Percentiles rank a stretch among this genome's conserved stretches.
Evolutionary conservation across 2,888 invertebrate species (phyloP).

Genomic region (Hybos culiciformis): DNA sequence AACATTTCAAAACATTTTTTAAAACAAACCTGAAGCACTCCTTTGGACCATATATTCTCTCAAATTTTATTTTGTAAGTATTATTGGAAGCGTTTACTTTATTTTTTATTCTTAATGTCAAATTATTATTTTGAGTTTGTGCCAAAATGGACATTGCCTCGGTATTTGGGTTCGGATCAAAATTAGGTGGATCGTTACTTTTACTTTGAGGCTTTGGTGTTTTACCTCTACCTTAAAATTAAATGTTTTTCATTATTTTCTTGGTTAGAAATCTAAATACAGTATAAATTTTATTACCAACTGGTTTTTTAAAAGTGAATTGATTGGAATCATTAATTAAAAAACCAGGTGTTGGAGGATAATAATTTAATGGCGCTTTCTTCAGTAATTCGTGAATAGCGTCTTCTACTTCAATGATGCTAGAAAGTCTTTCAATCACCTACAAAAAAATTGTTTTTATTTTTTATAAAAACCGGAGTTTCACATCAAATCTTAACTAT

Average conservation of each 20-base stretch:
- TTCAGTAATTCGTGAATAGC: too few species aligned
- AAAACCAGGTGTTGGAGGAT: slow-evolving; percentile 40
- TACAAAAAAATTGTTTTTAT: slow-evolving; percentile 6
- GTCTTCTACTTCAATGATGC: slow-evolving; percentile 43
- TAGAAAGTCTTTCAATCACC: slow-evolving; percentile 38
- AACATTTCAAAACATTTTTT: neutral
- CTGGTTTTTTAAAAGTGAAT: slow-evolving; percentile 12
- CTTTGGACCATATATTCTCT: slow-evolving; percentile 24
- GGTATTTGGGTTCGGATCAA: slow-evolving; percentile 14
- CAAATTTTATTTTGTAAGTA: slow-evolving; percentile 22
- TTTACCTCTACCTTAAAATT: neutral
- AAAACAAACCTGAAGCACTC: slow-evolving; percentile 24
- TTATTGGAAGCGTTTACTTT: slow-evolving; percentile 15
- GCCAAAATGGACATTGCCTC: slow-evolving; percentile 20
- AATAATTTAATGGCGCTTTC: slow-evolving; percentile 35
- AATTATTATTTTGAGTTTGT: slow-evolving; percentile 12
- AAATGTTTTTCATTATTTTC: neutral
- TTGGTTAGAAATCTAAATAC: neutral
- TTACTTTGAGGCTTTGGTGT: neutral
- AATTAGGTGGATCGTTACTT: slow-evolving; percentile 5
- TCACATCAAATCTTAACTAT: neutral
- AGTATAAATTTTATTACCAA: slow-evolving; percentile 5
- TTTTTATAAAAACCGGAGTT: neutral
- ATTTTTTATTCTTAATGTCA: too few species aligned
- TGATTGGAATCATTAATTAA: slow-evolving; percentile 12